These are phyloP conservation scores for Caenorhabditis wallacei DNA, from an alignment of 2,888 invertebrate species.

Conservation along the genomic window DNA sequence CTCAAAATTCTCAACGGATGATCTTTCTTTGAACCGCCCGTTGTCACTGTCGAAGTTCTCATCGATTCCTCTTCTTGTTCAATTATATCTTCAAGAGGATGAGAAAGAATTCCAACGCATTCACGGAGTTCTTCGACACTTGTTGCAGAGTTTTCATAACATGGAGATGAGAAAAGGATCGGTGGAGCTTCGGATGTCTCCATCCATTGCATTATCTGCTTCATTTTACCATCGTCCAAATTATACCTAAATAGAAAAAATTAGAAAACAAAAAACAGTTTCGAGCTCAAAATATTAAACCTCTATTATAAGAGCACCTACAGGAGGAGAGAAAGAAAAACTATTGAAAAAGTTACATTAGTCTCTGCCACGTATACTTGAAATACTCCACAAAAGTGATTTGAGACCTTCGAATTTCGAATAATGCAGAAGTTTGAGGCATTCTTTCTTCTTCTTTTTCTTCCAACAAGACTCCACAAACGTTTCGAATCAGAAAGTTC, in stretches of 20 bases:
- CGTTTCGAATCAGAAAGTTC: slow-evolving; percentile 6
- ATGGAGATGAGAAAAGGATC: slow-evolving; percentile 50
- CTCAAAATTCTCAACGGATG: slow-evolving; percentile 72
- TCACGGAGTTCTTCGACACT: slow-evolving; percentile 58
- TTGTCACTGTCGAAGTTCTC: slow-evolving; percentile 58
- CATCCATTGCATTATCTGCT: slow-evolving; percentile 75
- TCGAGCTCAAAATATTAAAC: not conserved
- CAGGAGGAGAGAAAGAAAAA: not conserved
- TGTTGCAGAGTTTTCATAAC: slow-evolving; percentile 46
- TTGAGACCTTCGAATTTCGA: slow-evolving; percentile 59
- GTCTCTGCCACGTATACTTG: slow-evolving; percentile 58
- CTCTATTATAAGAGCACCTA: not conserved
- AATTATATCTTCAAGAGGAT: slow-evolving; percentile 78
- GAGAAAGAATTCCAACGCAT: slow-evolving; percentile 68
- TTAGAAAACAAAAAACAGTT: not conserved
- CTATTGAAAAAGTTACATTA: slow-evolving; percentile 38
- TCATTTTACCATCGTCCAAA: slow-evolving; percentile 72
- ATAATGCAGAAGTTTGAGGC: slow-evolving; percentile 65
- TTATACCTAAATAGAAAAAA: slow-evolving; percentile 65
- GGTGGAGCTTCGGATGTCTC: slow-evolving; percentile 69
- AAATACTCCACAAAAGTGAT: slow-evolving; percentile 54
- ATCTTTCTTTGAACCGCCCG: slow-evolving; percentile 58
- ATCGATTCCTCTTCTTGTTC: slow-evolving; percentile 78
- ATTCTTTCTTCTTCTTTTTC: slow-evolving; percentile 15
- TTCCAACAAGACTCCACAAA: not conserved